Evolutionary conservation across 2,888 invertebrate species (phyloP).

Genomic region (Campoplex capitator): DNA sequence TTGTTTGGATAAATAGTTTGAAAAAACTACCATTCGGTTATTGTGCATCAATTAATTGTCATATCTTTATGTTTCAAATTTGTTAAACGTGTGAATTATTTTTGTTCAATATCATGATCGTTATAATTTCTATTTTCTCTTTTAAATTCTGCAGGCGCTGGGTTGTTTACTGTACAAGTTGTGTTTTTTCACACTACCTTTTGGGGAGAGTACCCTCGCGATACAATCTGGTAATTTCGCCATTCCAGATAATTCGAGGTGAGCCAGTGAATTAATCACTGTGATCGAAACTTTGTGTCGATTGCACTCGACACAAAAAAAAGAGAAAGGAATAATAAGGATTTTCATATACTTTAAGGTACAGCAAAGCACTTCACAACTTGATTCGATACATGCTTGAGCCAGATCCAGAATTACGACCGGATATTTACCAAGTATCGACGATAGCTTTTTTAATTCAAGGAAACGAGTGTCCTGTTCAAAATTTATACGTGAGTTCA

Average conservation of each 20-base stretch:
- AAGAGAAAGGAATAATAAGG: not conserved
- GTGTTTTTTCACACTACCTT: constrained; percentile 95
- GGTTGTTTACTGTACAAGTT: constrained; percentile 95
- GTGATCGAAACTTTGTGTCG: not conserved
- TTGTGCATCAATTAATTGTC: not conserved
- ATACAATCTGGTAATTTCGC: constrained; percentile 95
- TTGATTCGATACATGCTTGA: constrained; percentile 91
- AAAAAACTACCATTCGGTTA: not conserved
- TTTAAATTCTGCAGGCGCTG: constrained; percentile 88
- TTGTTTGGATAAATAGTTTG: not conserved
- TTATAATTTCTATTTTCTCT: not conserved
- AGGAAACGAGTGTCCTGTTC: constrained; percentile 91
- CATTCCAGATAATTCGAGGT: constrained; percentile 93
- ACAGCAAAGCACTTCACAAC: constrained; percentile 81
- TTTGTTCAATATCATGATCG: not conserved
- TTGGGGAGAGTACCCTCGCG: constrained; percentile 96
- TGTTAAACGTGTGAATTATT: no score
- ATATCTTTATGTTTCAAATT: not conserved
- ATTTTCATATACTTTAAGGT: constrained; percentile 72
- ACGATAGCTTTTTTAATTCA: constrained; percentile 89
- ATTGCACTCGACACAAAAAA: not conserved
- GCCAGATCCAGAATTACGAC: constrained; percentile 92
- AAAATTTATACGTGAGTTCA: constrained; percentile 90
- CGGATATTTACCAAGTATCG: constrained; percentile 95
- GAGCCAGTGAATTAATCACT: constrained; percentile 73